Evolutionary conservation across 2,797 vertebrate genomes (phyloP), one percentile per base, ranked within the genome.

Genomic region (Clarias fuscus): DNA sequence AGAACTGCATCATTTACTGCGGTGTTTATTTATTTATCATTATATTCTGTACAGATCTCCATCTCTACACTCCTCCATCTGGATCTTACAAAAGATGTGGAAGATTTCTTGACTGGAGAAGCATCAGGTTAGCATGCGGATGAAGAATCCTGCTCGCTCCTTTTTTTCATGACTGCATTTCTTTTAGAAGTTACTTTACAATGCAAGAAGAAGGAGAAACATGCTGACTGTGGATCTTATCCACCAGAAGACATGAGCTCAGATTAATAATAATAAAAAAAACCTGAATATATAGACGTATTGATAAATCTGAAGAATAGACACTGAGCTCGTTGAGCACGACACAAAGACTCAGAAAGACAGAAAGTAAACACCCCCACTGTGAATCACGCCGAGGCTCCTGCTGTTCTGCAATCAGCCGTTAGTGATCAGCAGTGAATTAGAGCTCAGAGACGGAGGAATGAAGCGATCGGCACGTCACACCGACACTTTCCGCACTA

Each of bases 331-430:
- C 18, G 17, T 20, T 33, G 27, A 77, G 48, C 13, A 37, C 7
- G 15, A 58, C 53, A 76, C 27, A 10, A 77, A 30, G 15, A 77
- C 75, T 15, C 37, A 53, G 53, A 58, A 5, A 59, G 27, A n/a
- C 73, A 27, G 1, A 56, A 56, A 76, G 73, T 76, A 76, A 76
- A 76, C 73, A 56, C 73, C 72, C n/a, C 22, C 2, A 15, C n/a
- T 30, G 73, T 18, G 48, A 30, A 27, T 76, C 73, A 77, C 27
- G 17, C 8, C 48, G 17, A 33, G 48, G 7, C 8, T 30, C 75
- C 75, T 33, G 53, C 27, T 77, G 75, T 58, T 77, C 75, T 33
- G 27, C 75, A 77, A 77, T 77, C 75, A 77, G 75, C n/a, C 4
- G 17, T 30, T 77, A 48, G 43, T 30, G 14, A 76, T 77, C 53